Evolutionary conservation across 2,113 vertebrate species (phyloP).

Genomic region (Thinocorus orbignyianus): DNA sequence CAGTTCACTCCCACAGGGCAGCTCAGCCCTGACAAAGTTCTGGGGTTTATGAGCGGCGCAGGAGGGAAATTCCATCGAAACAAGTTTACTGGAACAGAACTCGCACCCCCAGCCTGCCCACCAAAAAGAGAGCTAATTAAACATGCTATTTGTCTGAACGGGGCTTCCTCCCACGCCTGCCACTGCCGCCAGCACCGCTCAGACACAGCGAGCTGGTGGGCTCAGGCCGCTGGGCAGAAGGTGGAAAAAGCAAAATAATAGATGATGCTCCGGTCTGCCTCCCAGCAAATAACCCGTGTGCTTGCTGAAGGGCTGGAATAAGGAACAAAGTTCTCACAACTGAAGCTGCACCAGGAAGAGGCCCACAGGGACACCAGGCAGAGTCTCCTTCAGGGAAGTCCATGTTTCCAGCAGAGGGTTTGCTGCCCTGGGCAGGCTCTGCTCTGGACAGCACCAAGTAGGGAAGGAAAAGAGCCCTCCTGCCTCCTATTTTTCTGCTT

Average conservation of each 20-base stretch:
- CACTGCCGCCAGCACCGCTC: background rate
- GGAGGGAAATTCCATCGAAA: background rate
- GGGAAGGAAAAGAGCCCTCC: background rate
- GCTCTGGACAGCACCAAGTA: background rate
- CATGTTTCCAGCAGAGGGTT: fast-evolving
- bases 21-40: too few species aligned
- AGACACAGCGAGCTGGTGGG: fast-evolving
- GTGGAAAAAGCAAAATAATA: background rate
- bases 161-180: background rate
- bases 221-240: background rate
- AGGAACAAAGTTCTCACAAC: fast-evolving
- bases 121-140: background rate
- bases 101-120: background rate
- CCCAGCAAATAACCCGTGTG: background rate
- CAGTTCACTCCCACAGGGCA: background rate
- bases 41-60: fast-evolving
- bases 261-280: background rate
- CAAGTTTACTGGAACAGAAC: background rate
- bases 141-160: too few species aligned
- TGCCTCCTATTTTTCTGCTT: background rate
- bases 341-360: background rate
- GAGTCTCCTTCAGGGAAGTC: background rate
- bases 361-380: too few species aligned
- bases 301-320: background rate
- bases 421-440: background rate